phyloP scores from a whole-genome alignment of 2,888 invertebrate genomes.

The Caenorhabditis sinica region DNA sequence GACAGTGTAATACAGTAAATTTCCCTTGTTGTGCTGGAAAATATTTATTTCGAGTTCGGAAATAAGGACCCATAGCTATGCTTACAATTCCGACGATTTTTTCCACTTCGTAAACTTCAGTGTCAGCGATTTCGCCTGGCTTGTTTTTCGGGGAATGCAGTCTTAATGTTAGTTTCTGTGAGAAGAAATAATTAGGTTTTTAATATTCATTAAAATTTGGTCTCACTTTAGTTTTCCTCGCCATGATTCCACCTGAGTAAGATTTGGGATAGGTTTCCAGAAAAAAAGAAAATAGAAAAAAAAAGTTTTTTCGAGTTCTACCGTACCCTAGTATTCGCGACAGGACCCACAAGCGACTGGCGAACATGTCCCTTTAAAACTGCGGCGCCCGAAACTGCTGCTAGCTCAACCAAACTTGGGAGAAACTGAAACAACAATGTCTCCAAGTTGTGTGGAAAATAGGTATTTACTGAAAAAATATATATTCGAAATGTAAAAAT shows the following conservation, averaged over 20 bases:
- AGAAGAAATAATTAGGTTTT: background rate
- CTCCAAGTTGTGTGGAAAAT: too few relatives aligned
- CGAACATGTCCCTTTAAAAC: background rate
- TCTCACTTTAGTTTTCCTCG: background rate
- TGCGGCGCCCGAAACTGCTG: too few relatives aligned
- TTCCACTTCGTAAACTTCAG: slow-evolving; percentile 24
- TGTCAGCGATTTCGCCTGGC: background rate
- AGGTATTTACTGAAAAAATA: too few relatives aligned
- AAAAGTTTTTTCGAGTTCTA: too few relatives aligned
- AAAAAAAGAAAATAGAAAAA: too few relatives aligned
- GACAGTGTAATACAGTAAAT: slow-evolving; percentile 2
- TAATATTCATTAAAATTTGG: background rate
- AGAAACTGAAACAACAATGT: too few relatives aligned
- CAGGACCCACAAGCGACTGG: too few relatives aligned
- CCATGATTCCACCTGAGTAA: slow-evolving; percentile 2
- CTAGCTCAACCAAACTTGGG: too few relatives aligned
- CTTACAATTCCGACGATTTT: slow-evolving; percentile 1
- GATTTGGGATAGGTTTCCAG: too few relatives aligned
- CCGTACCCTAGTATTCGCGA: too few relatives aligned
- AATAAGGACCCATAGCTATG: background rate
- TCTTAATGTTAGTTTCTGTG: slow-evolving; percentile 6
- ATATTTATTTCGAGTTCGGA: background rate
- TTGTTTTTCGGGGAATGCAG: background rate
- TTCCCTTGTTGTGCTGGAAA: background rate
- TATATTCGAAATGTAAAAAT: too few relatives aligned